Percentiles rank a stretch among this genome's conserved stretches.
phyloP scores from a whole-genome alignment of 2,797 vertebrate species.

The Rousettus madagascariensis region DNA sequence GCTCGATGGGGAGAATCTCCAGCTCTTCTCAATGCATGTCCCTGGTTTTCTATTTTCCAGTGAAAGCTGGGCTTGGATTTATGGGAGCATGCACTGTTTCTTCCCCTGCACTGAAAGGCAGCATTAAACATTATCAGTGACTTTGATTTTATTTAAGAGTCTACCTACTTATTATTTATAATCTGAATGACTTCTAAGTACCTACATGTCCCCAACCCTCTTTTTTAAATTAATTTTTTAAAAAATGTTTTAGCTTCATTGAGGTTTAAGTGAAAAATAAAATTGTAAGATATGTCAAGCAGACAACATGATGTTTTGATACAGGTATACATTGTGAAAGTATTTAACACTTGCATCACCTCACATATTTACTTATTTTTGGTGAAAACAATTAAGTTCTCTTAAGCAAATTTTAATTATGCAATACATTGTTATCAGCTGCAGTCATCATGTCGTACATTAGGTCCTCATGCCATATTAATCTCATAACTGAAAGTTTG shows the following conservation, averaged over 20 bases:
- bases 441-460: not conserved
- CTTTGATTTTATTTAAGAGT: not conserved
- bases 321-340: not conserved
- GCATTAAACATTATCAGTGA: not conserved
- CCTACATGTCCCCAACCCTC: not conserved
- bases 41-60: not conserved
- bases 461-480: not conserved
- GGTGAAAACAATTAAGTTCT: not conserved
- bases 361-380: not conserved
- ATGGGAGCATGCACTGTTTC: not conserved
- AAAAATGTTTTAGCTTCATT: not conserved
- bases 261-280: not conserved
- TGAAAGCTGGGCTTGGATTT: fast-evolving
- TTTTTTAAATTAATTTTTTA: not conserved
- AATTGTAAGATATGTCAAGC: not conserved
- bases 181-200: slow-evolving; percentile 7
- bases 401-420: not conserved
- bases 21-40: too few species aligned
- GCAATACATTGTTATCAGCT: not conserved
- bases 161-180: not conserved
- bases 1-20: not conserved
- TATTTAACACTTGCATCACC: too few species aligned
- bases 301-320: not conserved
- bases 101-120: not conserved
- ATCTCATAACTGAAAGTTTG: not conserved